Evolutionary conservation across 2,888 invertebrate genomes (phyloP).

Genomic region (Rhabditoides inermis): DNA sequence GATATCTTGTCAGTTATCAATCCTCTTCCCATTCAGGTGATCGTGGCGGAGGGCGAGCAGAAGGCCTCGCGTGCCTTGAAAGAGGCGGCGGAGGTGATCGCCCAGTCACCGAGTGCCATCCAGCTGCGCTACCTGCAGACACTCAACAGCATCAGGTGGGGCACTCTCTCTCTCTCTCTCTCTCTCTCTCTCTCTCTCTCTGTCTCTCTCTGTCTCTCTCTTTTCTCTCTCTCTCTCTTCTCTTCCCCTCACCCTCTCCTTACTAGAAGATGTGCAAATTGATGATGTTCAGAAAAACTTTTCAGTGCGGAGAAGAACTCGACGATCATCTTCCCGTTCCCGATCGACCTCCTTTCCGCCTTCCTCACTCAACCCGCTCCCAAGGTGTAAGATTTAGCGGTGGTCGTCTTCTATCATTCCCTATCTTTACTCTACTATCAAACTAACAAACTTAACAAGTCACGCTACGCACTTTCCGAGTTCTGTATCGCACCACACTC

Average conservation of each 20-base stretch:
- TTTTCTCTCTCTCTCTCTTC: background rate
- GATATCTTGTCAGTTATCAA: background rate
- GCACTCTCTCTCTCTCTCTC: no score
- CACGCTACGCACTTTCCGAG: no score
- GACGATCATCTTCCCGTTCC: conserved; percentile 50
- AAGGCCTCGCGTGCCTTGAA: conserved; percentile 78
- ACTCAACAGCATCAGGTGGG: conserved; percentile 71
- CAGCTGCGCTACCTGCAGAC: conserved; percentile 89
- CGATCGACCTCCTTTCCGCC: conserved; percentile 41
- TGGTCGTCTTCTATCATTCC: no score
- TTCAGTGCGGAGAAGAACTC: conserved; percentile 51
- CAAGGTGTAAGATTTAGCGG: conserved; percentile 34
- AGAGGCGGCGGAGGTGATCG: conserved; percentile 80
- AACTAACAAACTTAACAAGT: no score
- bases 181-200: background rate
- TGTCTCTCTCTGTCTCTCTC: background rate
- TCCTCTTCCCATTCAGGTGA: conserved; percentile 61
- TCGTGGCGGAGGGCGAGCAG: conserved; percentile 85
- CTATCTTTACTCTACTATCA: no score
- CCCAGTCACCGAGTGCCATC: conserved; percentile 84
- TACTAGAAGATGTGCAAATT: no score
- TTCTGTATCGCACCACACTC: no score
- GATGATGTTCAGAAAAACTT: conserved; percentile 1
- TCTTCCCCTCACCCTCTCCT: no score
- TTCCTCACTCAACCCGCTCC: conserved; percentile 23